Conservation (phyloP, 2,888 invertebrate genomes). For the Cryptosula pallasiana region DNA sequence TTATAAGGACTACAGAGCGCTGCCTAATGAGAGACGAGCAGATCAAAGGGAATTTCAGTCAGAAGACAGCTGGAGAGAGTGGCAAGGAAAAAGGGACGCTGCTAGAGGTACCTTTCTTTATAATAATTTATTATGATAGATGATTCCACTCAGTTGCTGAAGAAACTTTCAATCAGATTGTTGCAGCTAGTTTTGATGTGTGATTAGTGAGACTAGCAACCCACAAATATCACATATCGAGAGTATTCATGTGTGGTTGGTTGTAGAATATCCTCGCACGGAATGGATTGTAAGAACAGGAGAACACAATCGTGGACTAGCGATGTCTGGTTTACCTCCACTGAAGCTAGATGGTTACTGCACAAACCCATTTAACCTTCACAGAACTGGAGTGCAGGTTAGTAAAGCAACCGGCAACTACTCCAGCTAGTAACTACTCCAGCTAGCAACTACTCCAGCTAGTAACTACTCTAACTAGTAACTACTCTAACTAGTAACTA, state of each 20-base stretch:
- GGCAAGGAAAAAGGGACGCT: slow-evolving; percentile 32
- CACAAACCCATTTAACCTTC: slow-evolving; percentile 34
- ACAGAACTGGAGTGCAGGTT: slow-evolving; percentile 32
- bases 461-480: no score
- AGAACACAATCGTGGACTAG: slow-evolving; percentile 23
- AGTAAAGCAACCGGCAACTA: background rate
- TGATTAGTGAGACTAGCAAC: no score
- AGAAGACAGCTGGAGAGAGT: slow-evolving; percentile 34
- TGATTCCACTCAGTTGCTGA: no score
- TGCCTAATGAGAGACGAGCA: slow-evolving; percentile 31
- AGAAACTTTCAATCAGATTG: no score
- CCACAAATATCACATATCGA: no score
- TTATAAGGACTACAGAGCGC: slow-evolving; percentile 31
- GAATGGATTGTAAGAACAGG: slow-evolving; percentile 23
- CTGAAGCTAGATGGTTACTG: slow-evolving; percentile 33
- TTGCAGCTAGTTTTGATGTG: no score
- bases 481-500: no score
- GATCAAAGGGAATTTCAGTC: slow-evolving; percentile 33
- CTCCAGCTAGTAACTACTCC: no score
- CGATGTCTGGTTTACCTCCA: slow-evolving; percentile 27
- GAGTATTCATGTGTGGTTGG: no score
- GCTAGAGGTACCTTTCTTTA: slow-evolving; percentile 25
- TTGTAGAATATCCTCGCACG: slow-evolving; percentile 18
- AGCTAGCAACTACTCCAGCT: no score
- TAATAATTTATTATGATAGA: no score